These are phyloP conservation scores for Lydus trimaculatus DNA, from an alignment of 2,888 invertebrate species.

Conservation along the genomic window DNA sequence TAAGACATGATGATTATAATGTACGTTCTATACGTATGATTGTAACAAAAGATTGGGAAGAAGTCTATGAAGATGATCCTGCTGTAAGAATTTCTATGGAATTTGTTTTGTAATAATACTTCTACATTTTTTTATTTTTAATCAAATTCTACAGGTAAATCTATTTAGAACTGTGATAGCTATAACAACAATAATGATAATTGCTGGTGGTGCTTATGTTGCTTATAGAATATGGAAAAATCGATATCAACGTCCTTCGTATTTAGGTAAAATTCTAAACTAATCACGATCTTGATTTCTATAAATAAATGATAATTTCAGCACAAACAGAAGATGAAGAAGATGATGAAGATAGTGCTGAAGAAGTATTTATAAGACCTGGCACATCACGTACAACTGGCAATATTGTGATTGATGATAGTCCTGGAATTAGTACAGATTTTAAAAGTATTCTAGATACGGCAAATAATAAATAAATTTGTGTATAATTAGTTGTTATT, in stretches of 20 bases:
- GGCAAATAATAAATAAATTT: conserved; percentile 33
- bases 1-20: conserved; percentile 62
- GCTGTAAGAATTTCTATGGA: conserved; percentile 35
- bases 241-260: conserved; percentile 45
- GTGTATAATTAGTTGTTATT: conserved; percentile 14
- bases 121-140: conserved; percentile 1
- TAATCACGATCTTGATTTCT: not conserved
- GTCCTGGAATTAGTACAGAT: conserved; percentile 45
- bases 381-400: conserved; percentile 33
- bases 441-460: conserved; percentile 48
- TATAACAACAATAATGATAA: conserved; percentile 41
- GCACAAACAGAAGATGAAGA: conserved; percentile 41
- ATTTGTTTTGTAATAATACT: too few relatives aligned
- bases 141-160: conserved; percentile 39
- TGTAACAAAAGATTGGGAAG: conserved; percentile 61
- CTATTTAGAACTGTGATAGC: conserved; percentile 43
- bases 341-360: conserved; percentile 44
- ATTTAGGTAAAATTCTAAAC: conserved; percentile 41
- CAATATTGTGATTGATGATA: conserved; percentile 30
- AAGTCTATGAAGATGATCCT: conserved; percentile 42
- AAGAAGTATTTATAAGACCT: conserved; percentile 47
- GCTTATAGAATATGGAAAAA: conserved; percentile 48
- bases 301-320: conserved; percentile 12
- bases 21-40: conserved; percentile 68
- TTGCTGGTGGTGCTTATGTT: conserved; percentile 43